Conservation (phyloP, 2,888 invertebrate species). For the Andrena chrysosceles region DNA sequence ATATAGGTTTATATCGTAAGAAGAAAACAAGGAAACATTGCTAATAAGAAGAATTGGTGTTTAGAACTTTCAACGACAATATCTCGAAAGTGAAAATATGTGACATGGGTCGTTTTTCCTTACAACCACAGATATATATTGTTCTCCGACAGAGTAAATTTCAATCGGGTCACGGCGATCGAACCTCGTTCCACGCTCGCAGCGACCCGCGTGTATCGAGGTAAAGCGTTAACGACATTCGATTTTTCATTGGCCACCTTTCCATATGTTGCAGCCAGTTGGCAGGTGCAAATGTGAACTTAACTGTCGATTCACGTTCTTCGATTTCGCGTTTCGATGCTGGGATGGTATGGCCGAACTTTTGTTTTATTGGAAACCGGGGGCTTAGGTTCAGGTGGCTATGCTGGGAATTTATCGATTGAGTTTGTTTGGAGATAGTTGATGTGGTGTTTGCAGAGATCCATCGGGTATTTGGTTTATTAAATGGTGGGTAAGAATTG, state of each 20-base stretch:
- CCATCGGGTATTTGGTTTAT: no score
- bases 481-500: no score
- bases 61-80: no score
- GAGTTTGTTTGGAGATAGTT: no score
- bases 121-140: not conserved
- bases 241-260: slow-evolving; percentile 12
- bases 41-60: no score
- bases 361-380: not conserved
- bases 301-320: slow-evolving; percentile 15
- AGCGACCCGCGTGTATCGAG: not conserved
- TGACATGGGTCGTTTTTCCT: no score
- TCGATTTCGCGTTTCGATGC: not conserved
- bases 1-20: no score
- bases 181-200: not conserved
- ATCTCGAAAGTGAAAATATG: no score
- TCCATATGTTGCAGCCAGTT: slow-evolving; percentile 5
- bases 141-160: slow-evolving; percentile 3
- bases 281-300: not conserved
- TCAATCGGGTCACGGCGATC: not conserved
- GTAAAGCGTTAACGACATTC: slow-evolving; percentile 20
- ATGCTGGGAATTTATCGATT: no score
- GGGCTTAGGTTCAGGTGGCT: no score
- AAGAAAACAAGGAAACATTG: no score
- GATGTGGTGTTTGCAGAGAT: no score
- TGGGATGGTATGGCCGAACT: not conserved